These are phyloP conservation scores for Bambusicola thoracicus DNA, from an alignment of 2,113 vertebrate species.

Conservation along the genomic window DNA sequence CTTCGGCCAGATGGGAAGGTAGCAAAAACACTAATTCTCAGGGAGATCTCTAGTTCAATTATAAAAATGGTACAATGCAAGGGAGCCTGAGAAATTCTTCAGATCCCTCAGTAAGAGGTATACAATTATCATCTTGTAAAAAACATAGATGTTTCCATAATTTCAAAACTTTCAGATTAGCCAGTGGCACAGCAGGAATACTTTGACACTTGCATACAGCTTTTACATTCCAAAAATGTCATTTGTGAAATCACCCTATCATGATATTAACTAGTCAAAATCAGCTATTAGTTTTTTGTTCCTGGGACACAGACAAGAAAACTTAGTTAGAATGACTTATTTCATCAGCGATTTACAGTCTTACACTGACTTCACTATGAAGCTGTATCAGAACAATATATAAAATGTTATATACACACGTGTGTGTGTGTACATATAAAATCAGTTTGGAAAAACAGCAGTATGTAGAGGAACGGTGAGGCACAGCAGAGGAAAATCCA, in stretches of 20 bases:
- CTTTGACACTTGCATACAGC: not conserved
- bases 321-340: not conserved
- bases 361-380: not conserved
- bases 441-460: not conserved
- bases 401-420: not conserved
- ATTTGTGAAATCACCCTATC: not conserved
- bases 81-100: not conserved
- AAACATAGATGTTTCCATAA: not conserved
- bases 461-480: not conserved
- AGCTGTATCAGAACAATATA: not conserved
- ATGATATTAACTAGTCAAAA: not conserved
- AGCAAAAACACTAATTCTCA: not conserved
- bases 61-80: not conserved
- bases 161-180: not conserved
- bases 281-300: not conserved
- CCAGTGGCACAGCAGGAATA: not conserved
- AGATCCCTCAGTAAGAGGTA: not conserved
- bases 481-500: conserved; percentile 12
- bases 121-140: not conserved
- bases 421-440: too few species aligned
- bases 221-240: not conserved
- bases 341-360: not conserved
- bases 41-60: not conserved
- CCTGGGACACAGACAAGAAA: not conserved
- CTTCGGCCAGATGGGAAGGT: not conserved